Evolutionary conservation across 2,888 invertebrate genomes (phyloP).

Genomic region (Hirudinaria manillensis): DNA sequence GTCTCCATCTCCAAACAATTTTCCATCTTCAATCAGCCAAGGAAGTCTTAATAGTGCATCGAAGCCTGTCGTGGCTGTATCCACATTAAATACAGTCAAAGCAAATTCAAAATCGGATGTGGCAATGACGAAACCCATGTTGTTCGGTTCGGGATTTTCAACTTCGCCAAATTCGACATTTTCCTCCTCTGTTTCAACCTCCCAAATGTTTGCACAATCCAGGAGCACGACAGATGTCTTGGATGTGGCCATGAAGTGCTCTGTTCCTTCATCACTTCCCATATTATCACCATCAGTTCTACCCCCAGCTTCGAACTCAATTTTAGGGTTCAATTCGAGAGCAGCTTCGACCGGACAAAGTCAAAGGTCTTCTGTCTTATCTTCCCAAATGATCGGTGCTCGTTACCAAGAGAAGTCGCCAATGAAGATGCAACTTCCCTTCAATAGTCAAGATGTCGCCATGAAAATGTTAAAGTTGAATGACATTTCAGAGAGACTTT

Average conservation of each 20-base stretch:
- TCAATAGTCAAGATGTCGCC: not conserved
- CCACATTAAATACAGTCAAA: not conserved
- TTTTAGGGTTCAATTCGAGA: not conserved
- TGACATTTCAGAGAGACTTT: not conserved
- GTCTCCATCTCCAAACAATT: conserved; percentile 10
- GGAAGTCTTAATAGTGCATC: not conserved
- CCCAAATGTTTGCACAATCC: not conserved
- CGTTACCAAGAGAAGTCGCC: conserved; percentile 8
- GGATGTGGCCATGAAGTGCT: not conserved
- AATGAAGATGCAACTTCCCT: conserved; percentile 1
- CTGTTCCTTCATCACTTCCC: not conserved
- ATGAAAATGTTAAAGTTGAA: conserved; percentile 15
- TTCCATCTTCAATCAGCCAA: not conserved
- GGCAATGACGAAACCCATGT: not conserved
- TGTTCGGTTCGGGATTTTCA: not conserved
- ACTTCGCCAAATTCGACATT: not conserved
- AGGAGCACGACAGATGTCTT: not conserved
- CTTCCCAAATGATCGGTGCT: not conserved
- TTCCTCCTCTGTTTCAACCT: not conserved
- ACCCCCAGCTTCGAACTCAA: not conserved
- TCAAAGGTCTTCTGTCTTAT: not conserved
- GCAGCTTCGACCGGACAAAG: not conserved
- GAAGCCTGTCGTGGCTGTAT: not conserved
- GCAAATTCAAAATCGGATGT: not conserved
- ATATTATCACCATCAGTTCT: not conserved